Evolutionary conservation across 2,888 invertebrate species (phyloP).

Genomic region (Sympetrum striolatum): DNA sequence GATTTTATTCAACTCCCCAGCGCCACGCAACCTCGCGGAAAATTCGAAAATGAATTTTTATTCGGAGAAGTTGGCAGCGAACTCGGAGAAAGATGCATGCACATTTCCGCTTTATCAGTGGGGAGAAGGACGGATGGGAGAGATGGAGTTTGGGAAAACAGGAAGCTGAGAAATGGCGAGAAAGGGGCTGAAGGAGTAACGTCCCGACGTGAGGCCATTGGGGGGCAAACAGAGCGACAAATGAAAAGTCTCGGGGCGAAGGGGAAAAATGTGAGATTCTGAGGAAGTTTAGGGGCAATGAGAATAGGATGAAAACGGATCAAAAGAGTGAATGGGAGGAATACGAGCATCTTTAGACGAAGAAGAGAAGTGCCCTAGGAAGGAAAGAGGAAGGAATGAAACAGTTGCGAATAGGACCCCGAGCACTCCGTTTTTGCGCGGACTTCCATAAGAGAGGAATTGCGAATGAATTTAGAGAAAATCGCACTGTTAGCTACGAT

Average conservation of each 20-base stretch:
- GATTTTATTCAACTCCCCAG: too few species aligned
- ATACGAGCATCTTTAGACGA: neutral
- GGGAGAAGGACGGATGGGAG: neutral
- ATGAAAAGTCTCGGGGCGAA: neutral
- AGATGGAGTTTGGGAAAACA: neutral
- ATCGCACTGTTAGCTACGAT: neutral
- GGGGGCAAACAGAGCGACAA: neutral
- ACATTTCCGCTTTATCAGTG: slow-evolving; percentile 30
- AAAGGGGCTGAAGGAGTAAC: neutral
- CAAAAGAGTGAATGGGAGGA: neutral
- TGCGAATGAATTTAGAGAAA: neutral
- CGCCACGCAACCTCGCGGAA: too few species aligned
- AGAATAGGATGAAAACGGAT: neutral
- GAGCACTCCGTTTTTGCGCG: neutral
- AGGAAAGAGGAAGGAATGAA: neutral
- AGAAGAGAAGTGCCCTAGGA: neutral
- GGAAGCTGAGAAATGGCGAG: neutral
- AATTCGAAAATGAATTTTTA: too few species aligned
- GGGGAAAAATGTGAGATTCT: neutral
- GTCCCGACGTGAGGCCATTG: neutral
- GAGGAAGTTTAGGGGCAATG: neutral
- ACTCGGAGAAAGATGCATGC: slow-evolving; percentile 22
- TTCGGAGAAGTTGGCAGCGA: neutral
- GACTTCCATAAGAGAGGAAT: neutral
- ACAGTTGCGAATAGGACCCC: neutral